These are phyloP conservation scores for Pontoporia blainvillei DNA, from an alignment of 2,113 vertebrate species.

Conservation along the genomic window DNA sequence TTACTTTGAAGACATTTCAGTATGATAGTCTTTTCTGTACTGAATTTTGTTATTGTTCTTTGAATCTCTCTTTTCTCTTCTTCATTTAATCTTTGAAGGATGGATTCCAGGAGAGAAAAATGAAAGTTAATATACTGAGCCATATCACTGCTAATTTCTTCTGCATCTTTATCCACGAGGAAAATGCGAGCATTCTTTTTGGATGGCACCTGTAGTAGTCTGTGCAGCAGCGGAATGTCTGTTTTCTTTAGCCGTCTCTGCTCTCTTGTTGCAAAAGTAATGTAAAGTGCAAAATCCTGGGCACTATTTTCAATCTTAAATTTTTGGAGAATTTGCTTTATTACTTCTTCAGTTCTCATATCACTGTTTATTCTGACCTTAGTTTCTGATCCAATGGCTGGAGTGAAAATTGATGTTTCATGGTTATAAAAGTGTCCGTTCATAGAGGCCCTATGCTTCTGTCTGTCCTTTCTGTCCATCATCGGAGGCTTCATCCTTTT, in stretches of 20 bases:
- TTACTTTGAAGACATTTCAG: slow-evolving; percentile 80
- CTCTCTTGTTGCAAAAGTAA: slow-evolving; percentile 93
- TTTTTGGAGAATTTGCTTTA: slow-evolving; percentile 90
- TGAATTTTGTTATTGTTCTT: slow-evolving; percentile 83
- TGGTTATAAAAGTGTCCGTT: slow-evolving; percentile 96
- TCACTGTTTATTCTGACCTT: slow-evolving; percentile 89
- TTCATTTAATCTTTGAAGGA: slow-evolving; percentile 87
- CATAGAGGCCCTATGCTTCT: slow-evolving; percentile 90
- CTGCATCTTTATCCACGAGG: slow-evolving; percentile 90
- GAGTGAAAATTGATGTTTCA: slow-evolving; percentile 94
- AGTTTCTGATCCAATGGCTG: slow-evolving; percentile 88
- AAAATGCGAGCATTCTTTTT: slow-evolving; percentile 90
- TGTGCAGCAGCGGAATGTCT: slow-evolving; percentile 90
- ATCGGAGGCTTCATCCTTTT: slow-evolving; percentile 73
- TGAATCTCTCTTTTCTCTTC: slow-evolving; percentile 88
- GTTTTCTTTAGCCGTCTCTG: slow-evolving; percentile 85
- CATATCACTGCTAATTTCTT: slow-evolving; percentile 93
- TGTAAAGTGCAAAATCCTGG: slow-evolving; percentile 91
- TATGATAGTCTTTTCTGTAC: slow-evolving; percentile 82
- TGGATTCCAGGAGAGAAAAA: slow-evolving; percentile 87
- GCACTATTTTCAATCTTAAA: slow-evolving; percentile 96
- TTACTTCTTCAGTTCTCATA: slow-evolving; percentile 91
- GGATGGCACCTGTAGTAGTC: slow-evolving; percentile 92
- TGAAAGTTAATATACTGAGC: slow-evolving; percentile 93
- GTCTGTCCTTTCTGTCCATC: slow-evolving; percentile 77